These are phyloP conservation scores for Pterocles burchelli DNA, from an alignment of 2,113 vertebrate genomes.

Conservation along the genomic window DNA sequence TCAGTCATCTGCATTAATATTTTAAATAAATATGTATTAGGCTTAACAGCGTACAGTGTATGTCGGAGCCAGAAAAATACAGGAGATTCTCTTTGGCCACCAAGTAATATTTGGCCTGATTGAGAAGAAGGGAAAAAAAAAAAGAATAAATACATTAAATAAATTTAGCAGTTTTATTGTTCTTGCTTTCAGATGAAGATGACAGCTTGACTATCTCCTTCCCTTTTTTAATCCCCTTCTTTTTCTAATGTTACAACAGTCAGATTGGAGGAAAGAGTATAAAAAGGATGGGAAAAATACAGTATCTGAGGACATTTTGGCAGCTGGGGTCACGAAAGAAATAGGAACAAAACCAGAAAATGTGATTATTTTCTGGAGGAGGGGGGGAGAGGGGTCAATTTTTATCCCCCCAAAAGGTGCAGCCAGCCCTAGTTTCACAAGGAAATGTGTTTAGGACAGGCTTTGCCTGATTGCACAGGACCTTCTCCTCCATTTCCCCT, in stretches of 20 bases:
- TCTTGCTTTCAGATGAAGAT: not conserved
- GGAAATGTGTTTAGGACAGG: not conserved
- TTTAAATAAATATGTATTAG: constrained; percentile 55
- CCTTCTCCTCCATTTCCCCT: not conserved
- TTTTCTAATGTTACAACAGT: not conserved
- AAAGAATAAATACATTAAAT: not conserved
- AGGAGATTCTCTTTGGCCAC: not conserved
- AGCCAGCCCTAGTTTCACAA: not conserved
- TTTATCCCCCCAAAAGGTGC: not conserved
- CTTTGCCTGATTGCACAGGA: not conserved
- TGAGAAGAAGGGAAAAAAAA: not conserved
- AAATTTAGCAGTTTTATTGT: not conserved
- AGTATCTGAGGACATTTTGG: not conserved
- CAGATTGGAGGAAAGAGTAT: not conserved
- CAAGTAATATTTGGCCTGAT: not conserved
- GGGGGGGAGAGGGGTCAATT: not conserved
- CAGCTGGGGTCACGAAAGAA: not conserved
- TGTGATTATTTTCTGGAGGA: not conserved
- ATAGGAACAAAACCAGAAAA: not conserved
- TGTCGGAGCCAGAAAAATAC: not conserved
- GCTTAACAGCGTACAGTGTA: fast-evolving
- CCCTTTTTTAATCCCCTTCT: not conserved
- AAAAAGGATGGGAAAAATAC: not conserved
- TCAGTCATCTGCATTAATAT: constrained; percentile 43
- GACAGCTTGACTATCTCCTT: not conserved